A percentile compares a stretch with the other conserved stretches of the same genome.
These are phyloP conservation scores for Ianthella basta DNA, from an alignment of 37 sponge, comb jelly and placozoan genomes.

Conservation along the genomic window DNA sequence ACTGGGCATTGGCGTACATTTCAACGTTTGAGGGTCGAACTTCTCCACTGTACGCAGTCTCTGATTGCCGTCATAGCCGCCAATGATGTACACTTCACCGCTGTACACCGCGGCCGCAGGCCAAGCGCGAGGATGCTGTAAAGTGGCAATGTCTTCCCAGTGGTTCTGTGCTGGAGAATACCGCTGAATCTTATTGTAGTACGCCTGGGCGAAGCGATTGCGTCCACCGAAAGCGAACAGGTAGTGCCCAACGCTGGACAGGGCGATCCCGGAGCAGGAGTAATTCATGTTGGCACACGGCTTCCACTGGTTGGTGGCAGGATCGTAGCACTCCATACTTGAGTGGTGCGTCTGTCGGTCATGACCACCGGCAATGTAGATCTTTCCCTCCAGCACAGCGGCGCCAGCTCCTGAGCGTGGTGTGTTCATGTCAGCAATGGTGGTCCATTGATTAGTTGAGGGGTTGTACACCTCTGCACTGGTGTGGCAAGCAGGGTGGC, in stretches of 20 bases:
- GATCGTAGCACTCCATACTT: slow-evolving; percentile 82
- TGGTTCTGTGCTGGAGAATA: slow-evolving; percentile 26
- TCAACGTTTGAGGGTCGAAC: slow-evolving; percentile 48
- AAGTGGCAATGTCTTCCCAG: slow-evolving; percentile 23
- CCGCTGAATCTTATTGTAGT: slow-evolving; percentile 18
- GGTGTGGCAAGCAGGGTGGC: slow-evolving; percentile 69
- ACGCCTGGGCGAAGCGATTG: slow-evolving; percentile 59
- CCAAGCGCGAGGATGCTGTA: slow-evolving; percentile 35
- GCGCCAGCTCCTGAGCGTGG: slow-evolving; percentile 90
- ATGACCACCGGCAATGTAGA: slow-evolving; percentile 89
- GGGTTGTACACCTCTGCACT: slow-evolving; percentile 78
- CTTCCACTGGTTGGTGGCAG: slow-evolving; percentile 68
- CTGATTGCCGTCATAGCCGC: slow-evolving; percentile 90
- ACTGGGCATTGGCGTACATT: background rate
- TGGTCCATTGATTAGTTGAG: slow-evolving; percentile 44
- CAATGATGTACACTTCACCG: slow-evolving; percentile 74
- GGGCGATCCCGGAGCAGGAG: slow-evolving; percentile 82
- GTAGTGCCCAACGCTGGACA: slow-evolving; percentile 53
- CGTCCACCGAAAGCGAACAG: slow-evolving; percentile 91
- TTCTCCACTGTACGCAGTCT: slow-evolving; percentile 85
- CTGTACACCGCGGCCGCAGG: slow-evolving; percentile 71
- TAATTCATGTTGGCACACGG: slow-evolving; percentile 80
- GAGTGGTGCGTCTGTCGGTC: slow-evolving; percentile 81
- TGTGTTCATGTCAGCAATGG: slow-evolving; percentile 79
- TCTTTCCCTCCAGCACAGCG: slow-evolving; percentile 68